phyloP scores from a whole-genome alignment of 2,888 invertebrate species.

The Trilocha varians region DNA sequence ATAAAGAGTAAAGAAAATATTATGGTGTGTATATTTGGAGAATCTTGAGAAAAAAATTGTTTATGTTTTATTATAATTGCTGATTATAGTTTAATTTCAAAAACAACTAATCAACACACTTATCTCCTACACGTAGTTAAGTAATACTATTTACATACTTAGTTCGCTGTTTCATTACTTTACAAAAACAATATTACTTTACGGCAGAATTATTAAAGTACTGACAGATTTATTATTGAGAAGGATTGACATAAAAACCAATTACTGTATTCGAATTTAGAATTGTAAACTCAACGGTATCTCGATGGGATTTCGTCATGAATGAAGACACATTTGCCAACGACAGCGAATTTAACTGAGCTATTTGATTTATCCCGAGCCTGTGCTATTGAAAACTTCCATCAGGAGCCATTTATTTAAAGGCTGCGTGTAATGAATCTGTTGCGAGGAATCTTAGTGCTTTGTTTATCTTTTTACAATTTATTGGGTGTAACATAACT shows the following conservation, averaged over 20 bases:
- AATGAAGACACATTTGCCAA: conserved; percentile 71
- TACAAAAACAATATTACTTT: too few species aligned
- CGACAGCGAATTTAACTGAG: conserved; percentile 53
- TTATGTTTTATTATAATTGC: too few species aligned
- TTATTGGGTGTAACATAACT: conserved; percentile 14
- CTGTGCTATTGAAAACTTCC: conserved; percentile 55
- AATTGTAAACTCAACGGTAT: conserved; percentile 30
- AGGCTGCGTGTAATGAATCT: conserved; percentile 37
- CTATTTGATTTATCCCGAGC: conserved; percentile 65
- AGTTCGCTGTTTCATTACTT: too few species aligned
- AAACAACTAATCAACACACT: too few species aligned
- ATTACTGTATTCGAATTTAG: not conserved
- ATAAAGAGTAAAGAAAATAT: too few species aligned
- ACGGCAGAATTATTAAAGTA: too few species aligned
- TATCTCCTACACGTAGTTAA: too few species aligned
- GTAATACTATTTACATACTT: too few species aligned
- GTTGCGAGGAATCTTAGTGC: conserved; percentile 21
- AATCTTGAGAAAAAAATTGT: too few species aligned
- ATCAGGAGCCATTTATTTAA: conserved; percentile 46
- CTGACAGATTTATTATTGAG: too few species aligned
- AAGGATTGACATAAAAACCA: not conserved
- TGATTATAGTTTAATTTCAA: too few species aligned
- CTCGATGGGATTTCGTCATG: conserved; percentile 45
- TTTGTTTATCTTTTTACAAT: conserved; percentile 22
- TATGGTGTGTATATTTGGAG: too few species aligned